Evolutionary conservation across 2,113 vertebrate genomes (phyloP), one percentile per base, ranked within the genome.

Genomic region (Hipposideros armiger): DNA sequence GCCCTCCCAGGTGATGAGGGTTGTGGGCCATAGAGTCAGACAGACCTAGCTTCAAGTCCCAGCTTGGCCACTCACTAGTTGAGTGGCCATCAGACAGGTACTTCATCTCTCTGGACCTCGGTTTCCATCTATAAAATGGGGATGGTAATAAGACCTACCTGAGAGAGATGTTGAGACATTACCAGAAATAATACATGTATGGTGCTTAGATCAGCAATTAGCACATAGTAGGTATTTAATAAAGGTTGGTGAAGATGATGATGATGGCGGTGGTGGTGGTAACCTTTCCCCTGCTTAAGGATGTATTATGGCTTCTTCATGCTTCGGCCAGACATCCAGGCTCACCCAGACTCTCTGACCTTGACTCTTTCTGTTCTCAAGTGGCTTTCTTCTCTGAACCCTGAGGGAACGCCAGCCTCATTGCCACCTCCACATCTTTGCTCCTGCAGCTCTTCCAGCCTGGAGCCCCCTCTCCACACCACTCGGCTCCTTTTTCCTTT

Each of bases 331-430:
- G 24, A 81, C 42, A 30, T 45, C 52, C 40, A 42, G 64, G 36
- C 52, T 93, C 52, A 40, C 17, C 47, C 30, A 9, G 40, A 45
- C 69, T 76, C 45, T 83, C 74, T 36, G 50, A 40, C n/a, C 16
- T 47, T 82, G 40, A 72, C 32, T 64, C 58, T 85, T 76, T 60
- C 89, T 90, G n/a, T 89, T 56, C 85, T 62, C 58, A 84, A 64
- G 24, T 0, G 30, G 5, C 32, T 76, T 85, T 66, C 87, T 74
- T 60, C 76, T 96, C 42, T 19, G 26, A 76, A 50, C 32, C 64
- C 28, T 82, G 56, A 94, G 40, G 36, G 36, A 47, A 26, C 6
- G 3, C 73, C 83, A 69, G 73, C 58, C 42, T 40, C 76, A 3
- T 87, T 28, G 58, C 58, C 15, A 30, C 45, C n/a, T 62, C 70